Evolutionary conservation across 1,140 invertebrate genomes (phyloP), one percentile per base, ranked within the genome.

Genomic region (Gryllus bimaculatus): DNA sequence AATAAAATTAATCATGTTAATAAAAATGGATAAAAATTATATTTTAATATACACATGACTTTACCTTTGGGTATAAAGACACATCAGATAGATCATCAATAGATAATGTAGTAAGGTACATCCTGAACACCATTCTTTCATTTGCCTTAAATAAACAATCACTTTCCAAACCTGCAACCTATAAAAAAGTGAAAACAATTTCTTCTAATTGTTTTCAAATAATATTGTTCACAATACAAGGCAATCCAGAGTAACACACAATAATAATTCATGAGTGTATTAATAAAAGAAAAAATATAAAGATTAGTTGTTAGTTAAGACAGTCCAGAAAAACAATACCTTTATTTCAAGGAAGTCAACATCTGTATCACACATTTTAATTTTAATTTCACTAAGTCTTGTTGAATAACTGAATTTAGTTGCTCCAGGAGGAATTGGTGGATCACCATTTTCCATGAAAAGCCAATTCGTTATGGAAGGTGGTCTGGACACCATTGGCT

Each of bases 71-170:
- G 83, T 94, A 95, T 7, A 95, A 86, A n/a, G 93, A 94, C 74
- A 91, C 88, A 80, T 93, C 90, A 48, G 90, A 90, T 7, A 94
- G 83, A 85, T 95, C 93, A 82, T 94, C 92, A 15, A 94, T 86
- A 20, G 88, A 87, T 18, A 95, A 83, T 20, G 89, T 90, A 75
- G 89, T 90, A 0, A 95, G 85, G 83, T 91, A 91, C 73, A 90
- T 88, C 80, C 92, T 88, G 80, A 95, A 88, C 47, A 93, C 91
- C 86, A 93, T 92, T 81, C 92, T 88, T 82, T 94, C 93, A 83
- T 94, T 92, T n/a, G 92, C 92, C 85, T 93, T 91, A 83, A 93
- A 92, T 78, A 93, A 88, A 83, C 92, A 92, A 87, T 93, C 90
- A 81, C 91, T 90, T 85, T 94, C 93, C n/a, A 94, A 82, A 2